Base-by-base conservation (phyloP, 1,140 invertebrate species). In the Drosophila mayri region DNA sequence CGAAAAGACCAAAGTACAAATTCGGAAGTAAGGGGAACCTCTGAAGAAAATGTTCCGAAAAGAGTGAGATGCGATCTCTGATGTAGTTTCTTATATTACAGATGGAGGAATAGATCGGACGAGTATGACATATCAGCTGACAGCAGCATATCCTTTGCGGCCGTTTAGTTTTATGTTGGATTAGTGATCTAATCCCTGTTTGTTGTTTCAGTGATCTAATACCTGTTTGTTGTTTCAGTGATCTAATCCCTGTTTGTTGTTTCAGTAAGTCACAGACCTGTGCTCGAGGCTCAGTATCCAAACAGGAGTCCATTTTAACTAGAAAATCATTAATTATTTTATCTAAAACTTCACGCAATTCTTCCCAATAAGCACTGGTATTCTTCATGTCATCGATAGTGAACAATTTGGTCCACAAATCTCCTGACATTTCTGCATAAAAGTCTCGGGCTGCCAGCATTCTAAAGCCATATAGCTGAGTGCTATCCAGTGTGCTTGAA, bases 361-460 rank as follows among this genome's bases (percentile, higher is more conserved):
- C 28, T 1, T 3, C 3, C 80, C 80, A 82, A 16, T 28, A 28
- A 4, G 0, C 6, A 63, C 10, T 44, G 32, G 16, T 28, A 25
- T 37, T 44, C 2, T 11, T 25, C 14, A 25, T 16, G 16, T 30
- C 32, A 1, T 62, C 16, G 8, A 62, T n/a, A 20, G 5, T 12
- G 4, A 44, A 37, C 4, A 70, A 16, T 8, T 67, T 18, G 20
- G 3, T 25, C 12, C 30, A 54, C 22, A 55, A 22, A 14, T 8
- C 37, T 0, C 38, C 62, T 8, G 55, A n/a, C 20, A 73, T 65
- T 6, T 43, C 9, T 11, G 32, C 30, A 28, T 59, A 61, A 28
- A 86, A 85, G 3, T 81, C 64, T 12, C 43, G 50, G 6, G 78
- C 61, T n/a, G 62, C 63, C 40, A 75, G 68, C 30, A 78, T n/a